A percentile compares a stretch with the other conserved stretches of the same genome.
These are phyloP conservation scores for Siniperca chuatsi DNA, from an alignment of 2,113 vertebrate genomes.

Conservation along the genomic window DNA sequence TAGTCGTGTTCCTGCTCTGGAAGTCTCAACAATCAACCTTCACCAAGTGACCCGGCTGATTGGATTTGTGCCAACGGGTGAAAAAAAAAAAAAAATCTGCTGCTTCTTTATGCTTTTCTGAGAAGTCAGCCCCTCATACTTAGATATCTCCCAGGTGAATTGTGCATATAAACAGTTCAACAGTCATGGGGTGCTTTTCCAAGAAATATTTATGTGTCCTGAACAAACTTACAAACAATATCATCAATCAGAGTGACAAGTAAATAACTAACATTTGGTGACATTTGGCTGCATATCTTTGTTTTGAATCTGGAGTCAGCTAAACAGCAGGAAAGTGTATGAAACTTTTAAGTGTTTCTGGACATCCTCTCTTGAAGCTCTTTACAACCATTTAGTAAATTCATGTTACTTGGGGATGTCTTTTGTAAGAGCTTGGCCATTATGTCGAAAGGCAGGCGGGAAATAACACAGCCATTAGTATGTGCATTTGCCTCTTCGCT, in stretches of 20 bases:
- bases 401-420: constrained; percentile 1
- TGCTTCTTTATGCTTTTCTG: constrained; percentile 31
- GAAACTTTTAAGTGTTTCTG: constrained; percentile 39
- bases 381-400: constrained; percentile 49
- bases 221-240: constrained; percentile 7
- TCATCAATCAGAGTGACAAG: constrained; percentile 3
- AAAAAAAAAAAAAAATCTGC: constrained; percentile 12
- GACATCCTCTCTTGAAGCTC: constrained; percentile 28
- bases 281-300: background rate
- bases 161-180: constrained; percentile 28
- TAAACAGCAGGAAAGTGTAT: constrained; percentile 13
- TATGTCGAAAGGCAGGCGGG: constrained; percentile 60
- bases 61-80: constrained; percentile 41
- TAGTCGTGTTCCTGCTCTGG: constrained; percentile 1
- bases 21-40: constrained; percentile 44
- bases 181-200: constrained; percentile 23
- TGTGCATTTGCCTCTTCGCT: constrained; percentile 59
- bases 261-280: background rate
- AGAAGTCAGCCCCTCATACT: constrained; percentile 12
- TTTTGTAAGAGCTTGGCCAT: constrained; percentile 63
- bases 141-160: constrained; percentile 23
- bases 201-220: constrained; percentile 21
- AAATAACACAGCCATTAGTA: constrained; percentile 71
- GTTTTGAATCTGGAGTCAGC: constrained; percentile 6
- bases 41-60: constrained; percentile 15